These are phyloP conservation scores for Buceros bicornis DNA, from an alignment of 2,797 vertebrate species.

Conservation along the genomic window DNA sequence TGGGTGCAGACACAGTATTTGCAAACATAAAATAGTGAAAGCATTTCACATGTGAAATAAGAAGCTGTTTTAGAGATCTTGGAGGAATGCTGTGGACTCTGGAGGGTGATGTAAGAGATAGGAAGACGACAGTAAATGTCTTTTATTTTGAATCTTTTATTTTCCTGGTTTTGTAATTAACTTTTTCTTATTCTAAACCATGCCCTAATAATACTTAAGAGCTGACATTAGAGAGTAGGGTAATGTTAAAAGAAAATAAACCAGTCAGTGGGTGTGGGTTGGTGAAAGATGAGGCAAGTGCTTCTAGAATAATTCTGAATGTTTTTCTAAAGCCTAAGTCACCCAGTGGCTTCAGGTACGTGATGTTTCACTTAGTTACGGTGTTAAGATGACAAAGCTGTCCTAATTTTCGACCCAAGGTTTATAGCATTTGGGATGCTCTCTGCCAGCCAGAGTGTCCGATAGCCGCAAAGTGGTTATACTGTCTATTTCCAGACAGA, in stretches of 20 bases:
- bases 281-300: fast-evolving
- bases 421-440: not conserved
- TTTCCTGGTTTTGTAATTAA: not conserved
- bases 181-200: not conserved
- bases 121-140: not conserved
- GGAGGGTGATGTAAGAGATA: not conserved
- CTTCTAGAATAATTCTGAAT: not conserved
- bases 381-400: not conserved
- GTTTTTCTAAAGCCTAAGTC: not conserved
- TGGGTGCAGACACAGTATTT: not conserved
- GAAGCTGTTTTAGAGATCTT: fast-evolving
- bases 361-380: not conserved
- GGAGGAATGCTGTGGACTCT: not conserved
- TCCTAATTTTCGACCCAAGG: not conserved
- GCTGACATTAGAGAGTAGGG: not conserved
- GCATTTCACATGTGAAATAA: not conserved
- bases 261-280: not conserved
- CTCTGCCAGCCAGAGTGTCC: not conserved
- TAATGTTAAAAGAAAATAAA: not conserved
- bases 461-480: not conserved
- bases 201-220: not conserved
- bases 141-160: not conserved
- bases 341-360: not conserved
- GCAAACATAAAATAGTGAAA: not conserved
- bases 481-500: not conserved